Evolutionary conservation across 1,140 invertebrate species (phyloP), one percentile per base, ranked within the genome.

Genomic region (Macrosteles quadrilineatus): DNA sequence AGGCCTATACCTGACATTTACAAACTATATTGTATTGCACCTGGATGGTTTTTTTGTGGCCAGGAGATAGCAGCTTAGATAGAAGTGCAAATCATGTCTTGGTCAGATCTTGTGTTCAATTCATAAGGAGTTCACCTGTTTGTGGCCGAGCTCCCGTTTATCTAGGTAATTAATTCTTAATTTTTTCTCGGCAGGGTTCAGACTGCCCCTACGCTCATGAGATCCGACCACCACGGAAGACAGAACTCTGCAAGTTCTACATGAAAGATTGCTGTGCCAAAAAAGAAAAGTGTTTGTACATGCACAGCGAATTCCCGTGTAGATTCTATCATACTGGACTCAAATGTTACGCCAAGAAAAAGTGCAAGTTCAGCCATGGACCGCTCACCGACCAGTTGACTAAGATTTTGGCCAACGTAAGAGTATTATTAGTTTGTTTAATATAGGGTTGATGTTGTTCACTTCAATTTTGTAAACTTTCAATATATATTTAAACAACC

Each of bases 231-330:
- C 89, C 89, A 0, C 87, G 94, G 68, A 97, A 97, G 83, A 87
- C 95, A 85, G 96, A 98, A 80, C 81, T 98, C 0, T 98, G 97
- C 81, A 98, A 98, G 83, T 99, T 97, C 83, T 98, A 98, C 82
- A 80, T 98, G 45, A 95, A 94, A 87, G 94, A 96, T 68, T 95
- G 93, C 79, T 98, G 97, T 83, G 92, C 93, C 9, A 98, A 98
- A 84, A 88, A 92, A 73, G 94, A 97, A 73, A 95, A 96, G 80
- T 99, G 97, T 84, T 84, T 95, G 1, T 99, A 97, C 78, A 94
- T 98, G 91, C 97, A 99, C 84, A 90, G 91, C 75, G 96, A 98
- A 79, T 98, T 97, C 80, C 97, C 97, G 36, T 99, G 97, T 82
- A 98, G 98, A 85, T 98, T 93, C 83, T 98, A 91, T 78, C 96